Evolutionary conservation across 2,113 vertebrate species (phyloP), one percentile per base, ranked within the genome.

Genomic region (Myodes glareolus): DNA sequence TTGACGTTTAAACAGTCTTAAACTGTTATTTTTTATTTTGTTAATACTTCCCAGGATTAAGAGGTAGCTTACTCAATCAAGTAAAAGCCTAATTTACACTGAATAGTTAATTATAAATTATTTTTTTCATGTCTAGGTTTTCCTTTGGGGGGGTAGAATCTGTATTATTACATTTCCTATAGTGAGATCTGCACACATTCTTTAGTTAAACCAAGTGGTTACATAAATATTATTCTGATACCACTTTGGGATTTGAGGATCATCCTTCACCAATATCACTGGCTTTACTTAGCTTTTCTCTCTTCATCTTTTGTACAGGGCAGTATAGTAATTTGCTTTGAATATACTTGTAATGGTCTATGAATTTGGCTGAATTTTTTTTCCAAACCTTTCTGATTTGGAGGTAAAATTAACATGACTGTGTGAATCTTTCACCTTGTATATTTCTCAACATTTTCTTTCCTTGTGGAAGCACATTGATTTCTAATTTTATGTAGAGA

Each of bases 291-390:
- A 80, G 1, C 42, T 80, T 81, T 84, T 88, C n/a, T 63, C 72
- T 9, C 1, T 8, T 91, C n/a, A 13, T 72, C 47, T 91, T 91
- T 63, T 93, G 39, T 29, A 84, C 19, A 92, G 39, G 14, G 45
- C 17, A 84, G 11, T 31, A 36, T 78, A 19, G 47, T 68, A 88
- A 27, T 42, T 81, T 36, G 1, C 31, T 70, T 13, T 73, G 39
- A 16, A n/a, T 77, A 58, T 55, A 86, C 31, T 80, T 65, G 19
- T 80, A 9, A 39, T 42, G 8, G 73, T 42, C 65, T 86, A 31
- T 31, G 25, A 29, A 27, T 95, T 94, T 76, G 77, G 50, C 86
- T 90, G 67, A 90, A 92, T n/a, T 7, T 70, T n/a, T 91, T 92
- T 92, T 94, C 47, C 45, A 92, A 82, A 47, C 84, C 47, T 33